A percentile compares a stretch with the other conserved stretches of the same genome.
phyloP scores from a whole-genome alignment of 2,888 invertebrate species.

The Thymelicus acteon region DNA sequence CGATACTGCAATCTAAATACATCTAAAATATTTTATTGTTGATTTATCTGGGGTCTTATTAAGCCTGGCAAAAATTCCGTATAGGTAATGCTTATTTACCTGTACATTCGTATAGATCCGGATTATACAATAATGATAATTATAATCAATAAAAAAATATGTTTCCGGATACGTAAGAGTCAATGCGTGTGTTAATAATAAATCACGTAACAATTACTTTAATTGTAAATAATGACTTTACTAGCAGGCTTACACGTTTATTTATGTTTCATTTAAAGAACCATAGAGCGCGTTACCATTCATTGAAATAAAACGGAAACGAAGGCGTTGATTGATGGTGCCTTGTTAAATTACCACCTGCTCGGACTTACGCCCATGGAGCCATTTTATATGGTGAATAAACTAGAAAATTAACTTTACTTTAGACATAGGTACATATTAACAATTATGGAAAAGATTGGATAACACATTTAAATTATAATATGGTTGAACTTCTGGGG shows the following conservation, averaged over 20 bases:
- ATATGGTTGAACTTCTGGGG: too few species aligned
- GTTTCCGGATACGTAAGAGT: not conserved
- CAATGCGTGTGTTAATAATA: not conserved
- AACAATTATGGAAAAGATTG: too few species aligned
- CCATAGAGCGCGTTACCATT: not conserved
- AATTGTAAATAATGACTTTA: conserved; percentile 18
- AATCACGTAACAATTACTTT: conserved; percentile 1
- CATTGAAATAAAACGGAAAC: conserved; percentile 25
- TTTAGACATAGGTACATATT: too few species aligned
- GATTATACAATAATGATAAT: not conserved
- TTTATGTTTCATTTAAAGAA: conserved; percentile 6
- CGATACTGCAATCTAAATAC: too few species aligned
- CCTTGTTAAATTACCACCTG: conserved; percentile 25
- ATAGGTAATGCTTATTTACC: not conserved
- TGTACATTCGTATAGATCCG: not conserved
- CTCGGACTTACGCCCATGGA: conserved; percentile 1
- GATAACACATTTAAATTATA: too few species aligned
- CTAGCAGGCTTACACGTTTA: conserved; percentile 8
- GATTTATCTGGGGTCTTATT: too few species aligned
- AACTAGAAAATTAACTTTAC: not conserved
- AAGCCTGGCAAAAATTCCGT: too few species aligned
- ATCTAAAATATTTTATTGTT: too few species aligned
- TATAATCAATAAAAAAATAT: not conserved
- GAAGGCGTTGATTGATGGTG: conserved; percentile 10
- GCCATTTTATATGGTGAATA: not conserved